These are phyloP conservation scores for Spongilla lacustris DNA, from an alignment of 37 sponge, comb jelly and placozoan species.

Conservation along the genomic window DNA sequence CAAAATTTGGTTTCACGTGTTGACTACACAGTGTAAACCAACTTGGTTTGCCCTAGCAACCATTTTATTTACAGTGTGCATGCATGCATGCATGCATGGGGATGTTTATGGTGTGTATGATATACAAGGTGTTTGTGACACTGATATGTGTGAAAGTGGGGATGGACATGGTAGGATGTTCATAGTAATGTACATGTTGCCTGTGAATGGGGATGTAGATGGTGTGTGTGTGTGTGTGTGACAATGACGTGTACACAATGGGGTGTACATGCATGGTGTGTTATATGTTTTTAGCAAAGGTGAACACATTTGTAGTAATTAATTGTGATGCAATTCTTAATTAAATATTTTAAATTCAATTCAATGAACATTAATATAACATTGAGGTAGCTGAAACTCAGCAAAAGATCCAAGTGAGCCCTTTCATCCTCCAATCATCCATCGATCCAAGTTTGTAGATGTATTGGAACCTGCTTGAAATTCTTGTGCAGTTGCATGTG, in stretches of 20 bases:
- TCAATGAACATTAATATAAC: too few species aligned
- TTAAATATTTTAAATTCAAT: too few species aligned
- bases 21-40: neutral
- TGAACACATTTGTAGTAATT: too few species aligned
- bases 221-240: neutral
- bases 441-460: too few species aligned
- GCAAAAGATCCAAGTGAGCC: too few species aligned
- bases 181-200: slow-evolving; percentile 1
- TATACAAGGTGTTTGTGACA: slow-evolving; percentile 1
- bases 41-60: slow-evolving; percentile 1
- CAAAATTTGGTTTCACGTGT: slow-evolving; percentile 1
- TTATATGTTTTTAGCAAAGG: too few species aligned
- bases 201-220: slow-evolving; percentile 1
- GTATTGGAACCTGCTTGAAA: too few species aligned
- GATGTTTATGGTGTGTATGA: neutral
- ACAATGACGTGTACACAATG: neutral
- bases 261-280: slow-evolving; percentile 1
- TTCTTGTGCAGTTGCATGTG: too few species aligned
- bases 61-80: neutral
- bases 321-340: too few species aligned
- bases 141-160: slow-evolving; percentile 1
- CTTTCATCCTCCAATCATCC: too few species aligned
- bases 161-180: slow-evolving; percentile 1
- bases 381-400: too few species aligned
- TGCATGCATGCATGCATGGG: neutral